These are phyloP conservation scores for Athene noctua DNA, from an alignment of 2,113 vertebrate genomes.

Conservation along the genomic window DNA sequence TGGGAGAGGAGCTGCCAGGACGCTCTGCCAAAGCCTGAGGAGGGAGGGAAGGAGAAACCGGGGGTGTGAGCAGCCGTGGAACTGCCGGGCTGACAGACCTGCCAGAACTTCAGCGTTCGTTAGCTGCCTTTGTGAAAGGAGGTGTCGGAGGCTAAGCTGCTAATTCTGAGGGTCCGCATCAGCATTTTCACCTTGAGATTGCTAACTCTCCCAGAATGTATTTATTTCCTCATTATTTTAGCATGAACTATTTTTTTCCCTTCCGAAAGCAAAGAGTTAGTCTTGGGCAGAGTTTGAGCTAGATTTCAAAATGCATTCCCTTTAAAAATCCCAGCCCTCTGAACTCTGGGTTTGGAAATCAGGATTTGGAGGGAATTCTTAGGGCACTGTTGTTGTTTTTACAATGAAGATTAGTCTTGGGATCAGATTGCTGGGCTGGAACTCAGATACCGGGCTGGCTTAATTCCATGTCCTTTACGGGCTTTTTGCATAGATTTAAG, in stretches of 20 bases:
- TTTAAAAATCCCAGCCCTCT: background rate
- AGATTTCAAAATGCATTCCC: background rate
- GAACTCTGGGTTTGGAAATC: background rate
- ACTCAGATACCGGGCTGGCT: background rate
- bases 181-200: background rate
- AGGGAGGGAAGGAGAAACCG: background rate
- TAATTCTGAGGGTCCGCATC: background rate
- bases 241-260: background rate
- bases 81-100: background rate
- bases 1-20: background rate
- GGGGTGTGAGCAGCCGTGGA: fast-evolving
- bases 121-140: background rate
- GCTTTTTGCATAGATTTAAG: background rate
- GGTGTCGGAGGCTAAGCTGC: background rate
- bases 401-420: background rate
- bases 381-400: background rate
- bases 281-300: background rate
- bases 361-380: background rate
- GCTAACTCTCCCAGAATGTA: background rate
- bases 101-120: background rate
- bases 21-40: background rate
- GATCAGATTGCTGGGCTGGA: background rate
- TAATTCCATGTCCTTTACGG: background rate
- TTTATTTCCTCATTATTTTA: background rate
- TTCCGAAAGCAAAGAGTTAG: background rate